Conservation (phyloP, 2,888 invertebrate species). For the Mimachlamys varia region DNA sequence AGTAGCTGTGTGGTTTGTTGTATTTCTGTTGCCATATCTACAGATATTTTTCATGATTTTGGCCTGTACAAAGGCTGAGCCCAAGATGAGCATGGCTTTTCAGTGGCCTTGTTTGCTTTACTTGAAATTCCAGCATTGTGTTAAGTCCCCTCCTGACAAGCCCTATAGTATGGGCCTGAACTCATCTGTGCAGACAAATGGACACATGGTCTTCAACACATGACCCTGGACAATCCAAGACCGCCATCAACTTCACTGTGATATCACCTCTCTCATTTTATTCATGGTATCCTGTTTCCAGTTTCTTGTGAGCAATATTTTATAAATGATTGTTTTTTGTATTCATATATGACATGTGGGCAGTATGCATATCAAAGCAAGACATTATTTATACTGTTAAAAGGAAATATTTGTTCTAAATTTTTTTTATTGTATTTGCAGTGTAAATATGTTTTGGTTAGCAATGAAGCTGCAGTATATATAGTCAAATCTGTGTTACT, state of each 20-base stretch:
- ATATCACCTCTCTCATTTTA: background rate
- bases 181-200: conserved; percentile 40
- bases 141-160: background rate
- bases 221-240: background rate
- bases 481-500: too few relatives aligned
- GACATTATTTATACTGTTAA: too few relatives aligned
- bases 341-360: too few relatives aligned
- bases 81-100: conserved; percentile 72
- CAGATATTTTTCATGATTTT: conserved; percentile 75
- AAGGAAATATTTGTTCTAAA: too few relatives aligned
- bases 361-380: too few relatives aligned
- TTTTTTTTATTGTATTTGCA: too few relatives aligned
- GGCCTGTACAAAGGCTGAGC: conserved; percentile 77
- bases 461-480: too few relatives aligned
- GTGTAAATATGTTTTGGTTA: too few relatives aligned
- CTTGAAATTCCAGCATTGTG: conserved; percentile 61
- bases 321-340: background rate
- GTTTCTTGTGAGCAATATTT: background rate
- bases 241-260: background rate
- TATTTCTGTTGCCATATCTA: conserved; percentile 73
- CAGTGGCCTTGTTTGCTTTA: conserved; percentile 75
- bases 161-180: conserved; percentile 6
- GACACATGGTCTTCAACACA: conserved; percentile 39
- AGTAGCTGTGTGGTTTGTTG: conserved; percentile 69
- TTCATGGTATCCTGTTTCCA: background rate